Conservation (phyloP, 1,140 invertebrate genomes). For the Vanessa atalanta region DNA sequence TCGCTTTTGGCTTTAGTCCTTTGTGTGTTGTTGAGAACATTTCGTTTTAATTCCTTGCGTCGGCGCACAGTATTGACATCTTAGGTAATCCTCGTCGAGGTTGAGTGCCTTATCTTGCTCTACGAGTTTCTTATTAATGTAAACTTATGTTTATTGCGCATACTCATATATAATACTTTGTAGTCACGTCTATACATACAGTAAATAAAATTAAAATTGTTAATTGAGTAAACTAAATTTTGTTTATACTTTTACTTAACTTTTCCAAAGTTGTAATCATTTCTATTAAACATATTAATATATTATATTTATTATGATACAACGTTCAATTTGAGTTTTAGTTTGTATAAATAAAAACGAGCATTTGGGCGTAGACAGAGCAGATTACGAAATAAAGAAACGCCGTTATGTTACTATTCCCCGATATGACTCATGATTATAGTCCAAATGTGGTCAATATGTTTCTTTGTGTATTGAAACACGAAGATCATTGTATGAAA, state of each 20-base stretch:
- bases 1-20: conserved; percentile 48
- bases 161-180: conserved; percentile 10
- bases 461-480: conserved; percentile 2
- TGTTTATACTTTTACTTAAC: too few relatives aligned
- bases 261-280: too few relatives aligned
- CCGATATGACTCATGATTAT: conserved; percentile 18
- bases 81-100: conserved; percentile 57
- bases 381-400: conserved; percentile 15
- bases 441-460: conserved; percentile 4
- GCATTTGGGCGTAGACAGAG: background rate
- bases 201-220: too few relatives aligned
- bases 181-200: background rate
- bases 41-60: conserved; percentile 53
- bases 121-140: conserved; percentile 41
- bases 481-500: too few relatives aligned
- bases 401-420: conserved; percentile 13
- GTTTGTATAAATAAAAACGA: background rate
- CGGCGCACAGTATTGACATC: conserved; percentile 51
- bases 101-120: conserved; percentile 58
- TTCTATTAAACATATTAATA: background rate
- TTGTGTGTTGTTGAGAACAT: conserved; percentile 57
- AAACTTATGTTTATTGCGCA: conserved; percentile 38
- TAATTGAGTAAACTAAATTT: too few relatives aligned
- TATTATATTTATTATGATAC: background rate
- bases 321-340: background rate